Evolutionary conservation across 2,113 vertebrate species (phyloP).

Genomic region (Chitala chitala): DNA sequence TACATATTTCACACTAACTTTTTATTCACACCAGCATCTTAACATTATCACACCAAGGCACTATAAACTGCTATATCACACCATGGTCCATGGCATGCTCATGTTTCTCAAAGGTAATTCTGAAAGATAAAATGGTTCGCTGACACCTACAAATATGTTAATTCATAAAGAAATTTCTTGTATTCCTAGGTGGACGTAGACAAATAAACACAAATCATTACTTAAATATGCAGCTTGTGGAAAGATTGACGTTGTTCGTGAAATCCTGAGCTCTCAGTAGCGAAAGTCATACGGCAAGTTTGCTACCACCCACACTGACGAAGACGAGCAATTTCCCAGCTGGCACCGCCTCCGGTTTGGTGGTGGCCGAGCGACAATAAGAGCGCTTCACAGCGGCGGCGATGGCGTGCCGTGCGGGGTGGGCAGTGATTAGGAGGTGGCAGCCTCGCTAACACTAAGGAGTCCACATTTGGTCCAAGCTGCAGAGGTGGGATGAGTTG

Average conservation of each 20-base stretch:
- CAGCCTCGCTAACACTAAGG: background rate
- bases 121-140: too few relatives aligned
- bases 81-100: too few relatives aligned
- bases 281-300: background rate
- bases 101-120: too few relatives aligned
- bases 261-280: background rate
- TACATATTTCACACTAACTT: too few relatives aligned
- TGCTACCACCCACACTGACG: constrained; percentile 3
- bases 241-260: background rate
- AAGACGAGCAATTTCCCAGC: constrained; percentile 18
- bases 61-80: too few relatives aligned
- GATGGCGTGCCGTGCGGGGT: background rate
- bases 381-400: background rate
- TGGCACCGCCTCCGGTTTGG: constrained; percentile 18
- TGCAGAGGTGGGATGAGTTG: constrained; percentile 24
- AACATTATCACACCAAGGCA: too few relatives aligned
- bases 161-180: background rate
- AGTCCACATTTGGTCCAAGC: background rate
- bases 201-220: constrained; percentile 5
- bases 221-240: background rate
- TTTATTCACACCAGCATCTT: too few relatives aligned
- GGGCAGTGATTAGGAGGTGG: background rate
- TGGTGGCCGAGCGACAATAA: constrained; percentile 6
- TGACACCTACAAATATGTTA: background rate
- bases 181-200: too few relatives aligned